phyloP scores from a whole-genome alignment of 2,888 invertebrate genomes.

The Osmoderma eremita region DNA sequence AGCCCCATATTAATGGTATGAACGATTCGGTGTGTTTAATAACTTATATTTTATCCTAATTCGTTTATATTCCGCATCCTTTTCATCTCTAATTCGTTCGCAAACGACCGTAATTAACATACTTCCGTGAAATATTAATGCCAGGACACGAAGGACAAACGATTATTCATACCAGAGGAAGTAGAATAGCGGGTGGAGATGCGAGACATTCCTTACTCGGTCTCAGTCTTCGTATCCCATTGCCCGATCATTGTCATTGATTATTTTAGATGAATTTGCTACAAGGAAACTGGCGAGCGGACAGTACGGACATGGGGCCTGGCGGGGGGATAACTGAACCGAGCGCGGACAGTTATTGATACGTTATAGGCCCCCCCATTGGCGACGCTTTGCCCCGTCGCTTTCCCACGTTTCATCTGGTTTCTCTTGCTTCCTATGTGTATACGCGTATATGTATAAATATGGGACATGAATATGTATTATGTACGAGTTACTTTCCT shows the following conservation, averaged over 20 bases:
- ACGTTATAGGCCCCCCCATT: constrained; percentile 53
- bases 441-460: neutral
- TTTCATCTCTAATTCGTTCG: neutral
- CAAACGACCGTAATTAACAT: constrained; percentile 29
- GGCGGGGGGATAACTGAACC: constrained; percentile 41
- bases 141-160: constrained; percentile 27
- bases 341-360: constrained; percentile 55
- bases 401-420: constrained; percentile 52
- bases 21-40: no score
- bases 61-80: no score
- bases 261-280: constrained; percentile 37
- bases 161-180: constrained; percentile 30
- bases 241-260: constrained; percentile 33
- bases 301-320: neutral
- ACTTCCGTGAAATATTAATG: constrained; percentile 34
- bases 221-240: neutral
- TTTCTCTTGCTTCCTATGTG: constrained; percentile 31
- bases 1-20: no score
- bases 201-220: neutral
- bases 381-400: constrained; percentile 50
- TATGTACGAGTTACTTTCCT: neutral
- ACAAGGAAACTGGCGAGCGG: constrained; percentile 22
- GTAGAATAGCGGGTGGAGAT: constrained; percentile 4
- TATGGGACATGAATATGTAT: neutral
- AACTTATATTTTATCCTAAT: no score